phyloP scores from a whole-genome alignment of 53 echinoderm and acorn worm genomes.

The Luidia sarsii region DNA sequence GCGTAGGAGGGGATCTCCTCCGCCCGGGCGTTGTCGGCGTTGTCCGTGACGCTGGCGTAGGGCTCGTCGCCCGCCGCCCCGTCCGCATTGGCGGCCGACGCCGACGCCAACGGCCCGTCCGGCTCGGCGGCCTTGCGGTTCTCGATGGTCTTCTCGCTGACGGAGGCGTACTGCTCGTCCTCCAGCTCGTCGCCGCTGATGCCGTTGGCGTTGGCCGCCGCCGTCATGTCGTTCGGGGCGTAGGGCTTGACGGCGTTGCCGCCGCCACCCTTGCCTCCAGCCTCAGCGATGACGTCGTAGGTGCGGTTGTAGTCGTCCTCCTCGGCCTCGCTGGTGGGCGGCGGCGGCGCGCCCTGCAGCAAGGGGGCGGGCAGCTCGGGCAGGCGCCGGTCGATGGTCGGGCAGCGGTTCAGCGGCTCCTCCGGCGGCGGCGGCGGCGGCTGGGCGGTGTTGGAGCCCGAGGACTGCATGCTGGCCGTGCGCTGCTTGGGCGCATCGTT shows the following conservation, averaged over 20 bases:
- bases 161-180: slow-evolving; percentile 65
- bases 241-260: slow-evolving; percentile 19
- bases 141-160: slow-evolving; percentile 12
- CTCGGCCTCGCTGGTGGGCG: slow-evolving; percentile 42
- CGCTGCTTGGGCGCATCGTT: slow-evolving; percentile 6
- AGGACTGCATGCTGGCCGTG: slow-evolving; percentile 22
- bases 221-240: background rate
- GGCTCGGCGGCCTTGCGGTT: background rate
- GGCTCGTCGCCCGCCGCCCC: slow-evolving; percentile 5
- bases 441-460: background rate
- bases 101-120: background rate
- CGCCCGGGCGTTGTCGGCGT: background rate
- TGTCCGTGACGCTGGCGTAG: slow-evolving; percentile 10
- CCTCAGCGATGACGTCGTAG: slow-evolving; percentile 76
- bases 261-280: no score
- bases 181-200: slow-evolving; percentile 29
- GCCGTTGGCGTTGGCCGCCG: background rate
- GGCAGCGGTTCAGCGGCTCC: slow-evolving; percentile 42
- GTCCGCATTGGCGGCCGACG: background rate
- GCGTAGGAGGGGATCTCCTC: slow-evolving; percentile 58
- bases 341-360: slow-evolving; percentile 19
- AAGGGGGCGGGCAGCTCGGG: slow-evolving; percentile 75
- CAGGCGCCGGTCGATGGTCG: slow-evolving; percentile 77
- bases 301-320: slow-evolving; percentile 73
- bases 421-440: background rate